phyloP scores from a whole-genome alignment of 35 echinoderm and acorn worm genomes.

The Apostichopus parvimensis region DNA sequence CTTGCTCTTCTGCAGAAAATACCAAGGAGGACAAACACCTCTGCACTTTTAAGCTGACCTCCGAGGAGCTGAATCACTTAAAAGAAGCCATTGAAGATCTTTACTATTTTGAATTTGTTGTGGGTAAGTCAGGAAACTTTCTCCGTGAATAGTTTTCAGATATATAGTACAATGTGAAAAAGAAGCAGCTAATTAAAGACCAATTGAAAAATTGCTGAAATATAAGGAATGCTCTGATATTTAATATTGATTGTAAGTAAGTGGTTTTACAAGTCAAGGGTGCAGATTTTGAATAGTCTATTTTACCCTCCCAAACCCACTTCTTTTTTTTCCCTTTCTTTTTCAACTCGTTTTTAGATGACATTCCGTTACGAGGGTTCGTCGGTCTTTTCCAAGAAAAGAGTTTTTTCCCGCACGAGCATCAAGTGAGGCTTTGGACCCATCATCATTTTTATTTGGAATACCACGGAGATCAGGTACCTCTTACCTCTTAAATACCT shows the following conservation, averaged over 20 bases:
- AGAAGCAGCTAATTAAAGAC: not conserved
- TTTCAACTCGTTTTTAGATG: conserved; percentile 53
- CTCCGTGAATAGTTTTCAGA: not conserved
- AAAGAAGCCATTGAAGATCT: conserved; percentile 91
- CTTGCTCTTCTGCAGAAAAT: conserved; percentile 52
- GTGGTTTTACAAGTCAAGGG: too few species aligned
- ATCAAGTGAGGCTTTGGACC: conserved; percentile 81
- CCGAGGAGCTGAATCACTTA: conserved; percentile 62
- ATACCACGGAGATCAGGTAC: conserved; percentile 92
- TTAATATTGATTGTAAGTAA: too few species aligned
- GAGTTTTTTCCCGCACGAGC: conserved; percentile 87
- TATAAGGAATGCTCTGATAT: too few species aligned
- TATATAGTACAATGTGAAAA: not conserved
- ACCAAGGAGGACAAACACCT: conserved; percentile 55
- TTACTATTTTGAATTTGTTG: conserved; percentile 99
- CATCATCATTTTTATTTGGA: conserved; percentile 96
- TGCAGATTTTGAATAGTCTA: too few species aligned
- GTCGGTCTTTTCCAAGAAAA: conserved; percentile 91
- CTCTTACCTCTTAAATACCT: too few species aligned
- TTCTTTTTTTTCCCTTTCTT: not conserved
- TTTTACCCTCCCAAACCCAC: too few species aligned
- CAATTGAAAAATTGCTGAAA: not conserved
- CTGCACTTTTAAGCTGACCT: conserved; percentile 79
- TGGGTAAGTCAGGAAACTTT: not conserved
- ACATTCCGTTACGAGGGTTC: conserved; percentile 87